phyloP scores from a whole-genome alignment of 1,140 invertebrate genomes.

The Drusus annulatus region DNA sequence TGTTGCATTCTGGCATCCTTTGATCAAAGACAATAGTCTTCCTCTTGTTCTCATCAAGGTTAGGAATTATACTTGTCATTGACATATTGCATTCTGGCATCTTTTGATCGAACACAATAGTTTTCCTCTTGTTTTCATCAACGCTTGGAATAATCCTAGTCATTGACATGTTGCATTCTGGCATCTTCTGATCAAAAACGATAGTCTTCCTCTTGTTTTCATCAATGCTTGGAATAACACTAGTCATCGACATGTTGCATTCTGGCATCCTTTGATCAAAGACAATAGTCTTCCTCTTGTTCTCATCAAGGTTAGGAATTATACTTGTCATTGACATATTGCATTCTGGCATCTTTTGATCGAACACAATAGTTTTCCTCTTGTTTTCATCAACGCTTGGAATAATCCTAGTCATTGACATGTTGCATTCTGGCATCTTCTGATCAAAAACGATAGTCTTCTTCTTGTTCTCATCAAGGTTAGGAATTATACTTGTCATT shows the following conservation, averaged over 20 bases:
- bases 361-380: background rate
- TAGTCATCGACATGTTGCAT: constrained; percentile 19
- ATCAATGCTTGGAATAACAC: background rate
- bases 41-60: no score
- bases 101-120: background rate
- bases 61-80: background rate
- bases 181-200: background rate
- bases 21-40: no score
- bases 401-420: no score
- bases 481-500: no score
- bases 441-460: no score
- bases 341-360: constrained; percentile 7
- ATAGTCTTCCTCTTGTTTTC: background rate
- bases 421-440: no score
- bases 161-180: constrained; percentile 22
- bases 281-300: constrained; percentile 2
- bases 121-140: background rate
- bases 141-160: background rate
- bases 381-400: no score
- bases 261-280: constrained; percentile 1
- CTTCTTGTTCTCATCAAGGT: no score
- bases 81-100: background rate
- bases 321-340: constrained; percentile 24
- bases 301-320: background rate
- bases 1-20: no score